A percentile compares a stretch with the other conserved stretches of the same genome.
phyloP scores from a whole-genome alignment of 1,140 invertebrate species.

The Penaeus vannamei region DNA sequence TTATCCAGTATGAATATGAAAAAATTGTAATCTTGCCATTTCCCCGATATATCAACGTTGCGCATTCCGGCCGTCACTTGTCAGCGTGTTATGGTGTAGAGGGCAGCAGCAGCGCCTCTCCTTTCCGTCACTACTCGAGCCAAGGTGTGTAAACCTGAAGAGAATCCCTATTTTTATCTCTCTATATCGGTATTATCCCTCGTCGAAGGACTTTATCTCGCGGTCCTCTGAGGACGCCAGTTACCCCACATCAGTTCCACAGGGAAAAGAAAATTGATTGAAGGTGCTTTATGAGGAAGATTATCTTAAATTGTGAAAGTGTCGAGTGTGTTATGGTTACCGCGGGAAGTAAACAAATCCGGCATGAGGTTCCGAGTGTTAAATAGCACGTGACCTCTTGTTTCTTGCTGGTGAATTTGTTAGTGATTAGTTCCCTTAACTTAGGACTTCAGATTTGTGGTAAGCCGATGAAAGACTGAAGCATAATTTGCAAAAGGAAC shows the following conservation, averaged over 20 bases:
- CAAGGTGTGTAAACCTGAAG: not conserved
- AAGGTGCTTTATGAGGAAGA: not conserved
- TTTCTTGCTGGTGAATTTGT: too few species aligned
- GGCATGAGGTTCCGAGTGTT: too few species aligned
- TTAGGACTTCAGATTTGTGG: too few species aligned
- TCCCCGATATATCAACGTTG: not conserved
- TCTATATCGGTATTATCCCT: too few species aligned
- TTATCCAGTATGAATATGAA: not conserved
- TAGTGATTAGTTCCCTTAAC: too few species aligned
- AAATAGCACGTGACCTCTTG: too few species aligned
- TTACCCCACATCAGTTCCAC: too few species aligned
- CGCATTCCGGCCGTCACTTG: conserved; percentile 6
- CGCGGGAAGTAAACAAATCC: conserved; percentile 27
- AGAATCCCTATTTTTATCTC: not conserved
- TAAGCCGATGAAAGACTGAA: too few species aligned
- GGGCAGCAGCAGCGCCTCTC: not conserved
- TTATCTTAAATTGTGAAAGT: conserved; percentile 10
- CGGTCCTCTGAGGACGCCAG: too few species aligned
- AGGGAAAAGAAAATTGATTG: not conserved
- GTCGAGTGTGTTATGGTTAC: not conserved
- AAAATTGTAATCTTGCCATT: not conserved
- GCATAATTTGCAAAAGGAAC: too few species aligned
- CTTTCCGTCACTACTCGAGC: not conserved
- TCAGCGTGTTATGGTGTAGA: conserved; percentile 20
- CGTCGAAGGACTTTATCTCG: too few species aligned